phyloP scores from a whole-genome alignment of 2,888 invertebrate species.

The Ochropacha duplaris region DNA sequence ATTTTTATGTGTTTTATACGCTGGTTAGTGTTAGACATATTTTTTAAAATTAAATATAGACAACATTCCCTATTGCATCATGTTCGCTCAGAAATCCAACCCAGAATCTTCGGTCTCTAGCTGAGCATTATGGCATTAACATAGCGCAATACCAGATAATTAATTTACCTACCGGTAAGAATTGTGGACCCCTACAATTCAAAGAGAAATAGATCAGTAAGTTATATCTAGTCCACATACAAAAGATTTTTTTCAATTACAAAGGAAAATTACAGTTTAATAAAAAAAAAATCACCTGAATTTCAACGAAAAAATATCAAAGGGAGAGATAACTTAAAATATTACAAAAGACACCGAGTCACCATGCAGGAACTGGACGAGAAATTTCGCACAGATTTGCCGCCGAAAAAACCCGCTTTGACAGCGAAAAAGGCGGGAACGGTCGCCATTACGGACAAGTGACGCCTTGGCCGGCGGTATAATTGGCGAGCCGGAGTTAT shows the following conservation, averaged over 20 bases:
- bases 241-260: background rate
- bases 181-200: background rate
- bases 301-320: slow-evolving; percentile 7
- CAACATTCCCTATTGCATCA: no score
- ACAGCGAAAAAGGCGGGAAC: slow-evolving; percentile 81
- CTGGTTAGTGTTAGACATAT: no score
- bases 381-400: slow-evolving; percentile 55
- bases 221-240: background rate
- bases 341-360: slow-evolving; percentile 32
- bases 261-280: background rate
- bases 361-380: slow-evolving; percentile 36
- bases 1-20: no score
- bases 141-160: background rate
- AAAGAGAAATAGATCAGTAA: background rate
- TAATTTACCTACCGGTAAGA: background rate
- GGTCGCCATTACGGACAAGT: slow-evolving; percentile 85
- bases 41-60: no score
- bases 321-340: slow-evolving; percentile 29
- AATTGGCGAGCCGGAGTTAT: slow-evolving; percentile 63
- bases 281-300: background rate
- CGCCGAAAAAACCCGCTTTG: slow-evolving; percentile 75
- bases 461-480: slow-evolving; percentile 72
- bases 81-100: no score
- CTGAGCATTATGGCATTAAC: no score
- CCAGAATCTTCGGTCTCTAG: no score